These are phyloP conservation scores for Anguilla japonica DNA, from an alignment of 2,113 vertebrate species.

Conservation along the genomic window DNA sequence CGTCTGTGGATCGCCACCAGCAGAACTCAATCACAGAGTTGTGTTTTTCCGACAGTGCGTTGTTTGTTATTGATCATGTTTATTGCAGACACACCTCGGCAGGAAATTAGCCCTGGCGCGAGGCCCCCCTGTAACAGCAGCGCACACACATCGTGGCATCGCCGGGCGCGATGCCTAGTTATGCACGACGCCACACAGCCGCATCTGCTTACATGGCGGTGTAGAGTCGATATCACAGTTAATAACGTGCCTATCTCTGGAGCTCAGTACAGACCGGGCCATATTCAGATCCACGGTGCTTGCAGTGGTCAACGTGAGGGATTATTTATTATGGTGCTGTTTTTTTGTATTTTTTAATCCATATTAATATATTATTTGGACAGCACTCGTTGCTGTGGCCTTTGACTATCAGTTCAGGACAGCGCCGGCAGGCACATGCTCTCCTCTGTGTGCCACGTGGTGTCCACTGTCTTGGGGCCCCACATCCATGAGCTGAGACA, in stretches of 20 bases:
- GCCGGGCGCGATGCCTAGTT: slow-evolving; percentile 16
- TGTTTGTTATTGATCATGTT: neutral
- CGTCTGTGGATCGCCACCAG: slow-evolving; percentile 48
- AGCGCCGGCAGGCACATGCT: too few relatives aligned
- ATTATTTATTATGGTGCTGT: too few relatives aligned
- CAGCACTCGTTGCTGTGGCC: too few relatives aligned
- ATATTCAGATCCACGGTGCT: neutral
- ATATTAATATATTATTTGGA: too few relatives aligned
- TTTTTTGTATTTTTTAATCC: too few relatives aligned
- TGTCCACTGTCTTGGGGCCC: too few relatives aligned
- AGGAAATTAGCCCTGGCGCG: neutral
- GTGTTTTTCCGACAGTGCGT: neutral
- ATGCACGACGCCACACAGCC: slow-evolving; percentile 17
- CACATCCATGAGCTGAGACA: too few relatives aligned
- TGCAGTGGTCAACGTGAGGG: too few relatives aligned
- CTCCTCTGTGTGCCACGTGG: too few relatives aligned
- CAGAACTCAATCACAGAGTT: slow-evolving; percentile 24
- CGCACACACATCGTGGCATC: slow-evolving; percentile 10
- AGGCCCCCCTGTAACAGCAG: slow-evolving; percentile 1
- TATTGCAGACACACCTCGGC: neutral
- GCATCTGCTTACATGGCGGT: slow-evolving; percentile 18
- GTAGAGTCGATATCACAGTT: neutral
- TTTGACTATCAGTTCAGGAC: too few relatives aligned
- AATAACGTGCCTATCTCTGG: neutral
- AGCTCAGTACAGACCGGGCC: neutral